Conservation (phyloP, 2,888 invertebrate genomes). For the Amphipoea lucens region DNA sequence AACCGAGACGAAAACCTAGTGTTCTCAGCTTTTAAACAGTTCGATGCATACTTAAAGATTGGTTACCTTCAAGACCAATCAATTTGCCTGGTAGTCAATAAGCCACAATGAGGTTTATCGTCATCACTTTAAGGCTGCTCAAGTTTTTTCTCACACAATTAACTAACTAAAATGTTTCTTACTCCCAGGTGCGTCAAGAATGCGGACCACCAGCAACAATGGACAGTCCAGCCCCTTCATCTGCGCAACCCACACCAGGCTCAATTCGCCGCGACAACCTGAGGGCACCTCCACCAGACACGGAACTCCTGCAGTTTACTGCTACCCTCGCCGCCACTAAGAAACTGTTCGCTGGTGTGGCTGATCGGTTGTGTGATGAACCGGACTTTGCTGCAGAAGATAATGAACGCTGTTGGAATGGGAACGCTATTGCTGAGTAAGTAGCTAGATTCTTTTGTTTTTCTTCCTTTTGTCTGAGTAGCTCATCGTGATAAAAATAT, state of each 20-base stretch:
- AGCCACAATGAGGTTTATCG: not conserved
- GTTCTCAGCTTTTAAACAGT: not conserved
- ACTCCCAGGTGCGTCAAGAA: conserved; percentile 82
- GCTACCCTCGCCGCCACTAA: conserved; percentile 93
- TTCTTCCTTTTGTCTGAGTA: not conserved
- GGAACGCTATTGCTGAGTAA: conserved; percentile 94
- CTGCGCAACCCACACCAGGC: conserved; percentile 74
- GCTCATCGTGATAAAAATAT: too few relatives aligned
- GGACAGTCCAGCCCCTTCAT: conserved; percentile 71
- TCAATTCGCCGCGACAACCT: conserved; percentile 83
- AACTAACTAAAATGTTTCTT: conserved; percentile 22
- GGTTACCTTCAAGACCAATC: not conserved
- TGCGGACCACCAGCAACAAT: conserved; percentile 84
- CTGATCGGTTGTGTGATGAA: conserved; percentile 94
- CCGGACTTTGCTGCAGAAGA: conserved; percentile 92
- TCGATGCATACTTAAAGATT: not conserved
- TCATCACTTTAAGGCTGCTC: not conserved
- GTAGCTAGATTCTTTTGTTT: conserved; percentile 76
- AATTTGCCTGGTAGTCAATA: not conserved
- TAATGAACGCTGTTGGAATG: conserved; percentile 95
- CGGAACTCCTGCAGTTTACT: conserved; percentile 91
- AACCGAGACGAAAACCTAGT: not conserved
- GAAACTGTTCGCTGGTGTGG: conserved; percentile 95
- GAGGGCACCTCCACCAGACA: conserved; percentile 91
- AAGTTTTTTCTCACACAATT: not conserved